Conservation (phyloP, 2,888 invertebrate species). For the Linnaemya tessellans region DNA sequence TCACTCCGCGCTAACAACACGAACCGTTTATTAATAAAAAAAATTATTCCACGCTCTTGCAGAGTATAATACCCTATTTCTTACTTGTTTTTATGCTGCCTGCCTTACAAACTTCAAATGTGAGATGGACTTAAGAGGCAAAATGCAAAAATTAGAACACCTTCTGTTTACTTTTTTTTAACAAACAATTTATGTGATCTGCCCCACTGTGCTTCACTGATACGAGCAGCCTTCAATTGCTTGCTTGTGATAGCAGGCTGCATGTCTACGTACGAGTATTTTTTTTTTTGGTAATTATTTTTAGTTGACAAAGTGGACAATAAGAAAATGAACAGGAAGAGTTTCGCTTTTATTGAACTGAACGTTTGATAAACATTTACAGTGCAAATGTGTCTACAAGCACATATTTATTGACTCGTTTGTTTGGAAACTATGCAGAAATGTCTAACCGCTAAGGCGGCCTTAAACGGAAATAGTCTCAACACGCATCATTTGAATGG, state of each 20-base stretch:
- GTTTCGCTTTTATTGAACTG: slow-evolving; percentile 14
- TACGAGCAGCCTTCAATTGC: neutral
- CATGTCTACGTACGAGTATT: slow-evolving; percentile 19
- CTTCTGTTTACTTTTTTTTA: neutral
- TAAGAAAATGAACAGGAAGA: slow-evolving; percentile 59
- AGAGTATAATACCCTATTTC: no score
- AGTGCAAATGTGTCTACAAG: slow-evolving; percentile 17
- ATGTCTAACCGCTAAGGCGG: slow-evolving; percentile 26
- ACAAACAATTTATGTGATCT: neutral
- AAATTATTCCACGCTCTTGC: no score
- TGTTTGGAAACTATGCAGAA: neutral
- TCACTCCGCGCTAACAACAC: no score
- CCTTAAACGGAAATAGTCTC: slow-evolving; percentile 50
- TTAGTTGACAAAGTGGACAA: slow-evolving; percentile 67
- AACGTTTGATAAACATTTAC: slow-evolving; percentile 9
- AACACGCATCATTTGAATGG: slow-evolving; percentile 51
- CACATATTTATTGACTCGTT: neutral
- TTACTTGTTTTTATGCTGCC: no score
- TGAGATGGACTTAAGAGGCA: no score
- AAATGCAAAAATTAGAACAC: no score
- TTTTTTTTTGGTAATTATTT: slow-evolving; percentile 48
- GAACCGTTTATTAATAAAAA: no score
- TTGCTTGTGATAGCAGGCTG: slow-evolving; percentile 1
- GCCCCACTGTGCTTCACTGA: slow-evolving; percentile 3
- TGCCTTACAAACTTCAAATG: no score